Evolutionary conservation across 2,797 vertebrate genomes (phyloP).

Genomic region (Tinamus major): DNA sequence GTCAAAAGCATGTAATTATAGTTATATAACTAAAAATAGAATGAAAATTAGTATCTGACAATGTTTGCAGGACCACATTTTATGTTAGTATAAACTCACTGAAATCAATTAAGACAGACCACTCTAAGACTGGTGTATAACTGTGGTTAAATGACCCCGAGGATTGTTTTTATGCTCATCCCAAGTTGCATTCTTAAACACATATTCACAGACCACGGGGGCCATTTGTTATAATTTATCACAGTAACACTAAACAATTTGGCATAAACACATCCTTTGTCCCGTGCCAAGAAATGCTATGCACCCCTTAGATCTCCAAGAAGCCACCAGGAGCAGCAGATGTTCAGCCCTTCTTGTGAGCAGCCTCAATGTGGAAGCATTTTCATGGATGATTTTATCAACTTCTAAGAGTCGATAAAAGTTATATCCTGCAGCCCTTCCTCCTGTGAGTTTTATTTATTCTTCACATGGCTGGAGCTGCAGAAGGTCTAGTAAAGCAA

Average conservation of each 20-base stretch:
- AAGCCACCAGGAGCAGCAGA: neutral
- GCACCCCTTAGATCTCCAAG: neutral
- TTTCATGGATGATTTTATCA: neutral
- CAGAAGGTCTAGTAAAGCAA: neutral
- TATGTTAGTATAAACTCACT: neutral
- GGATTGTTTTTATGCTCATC: conserved; percentile 16
- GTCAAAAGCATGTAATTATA: neutral
- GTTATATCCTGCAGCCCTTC: neutral
- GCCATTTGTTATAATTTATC: conserved; percentile 48
- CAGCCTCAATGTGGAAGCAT: neutral
- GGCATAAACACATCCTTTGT: conserved; percentile 27
- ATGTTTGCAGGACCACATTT: neutral
- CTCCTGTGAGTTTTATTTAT: conserved; percentile 8
- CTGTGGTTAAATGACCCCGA: neutral
- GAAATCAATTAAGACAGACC: conserved; percentile 18
- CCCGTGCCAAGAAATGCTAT: neutral
- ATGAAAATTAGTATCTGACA: neutral
- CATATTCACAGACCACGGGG: conserved; percentile 27
- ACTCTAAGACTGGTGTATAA: neutral
- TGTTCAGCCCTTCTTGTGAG: neutral
- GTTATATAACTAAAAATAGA: neutral
- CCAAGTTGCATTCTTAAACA: conserved; percentile 51
- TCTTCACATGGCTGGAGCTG: neutral
- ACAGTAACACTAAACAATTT: conserved; percentile 30
- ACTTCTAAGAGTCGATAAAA: neutral